A percentile compares a stretch with the other conserved stretches of the same genome.
Conservation (phyloP, 2,888 invertebrate species). For the Tetragnatha montana region DNA sequence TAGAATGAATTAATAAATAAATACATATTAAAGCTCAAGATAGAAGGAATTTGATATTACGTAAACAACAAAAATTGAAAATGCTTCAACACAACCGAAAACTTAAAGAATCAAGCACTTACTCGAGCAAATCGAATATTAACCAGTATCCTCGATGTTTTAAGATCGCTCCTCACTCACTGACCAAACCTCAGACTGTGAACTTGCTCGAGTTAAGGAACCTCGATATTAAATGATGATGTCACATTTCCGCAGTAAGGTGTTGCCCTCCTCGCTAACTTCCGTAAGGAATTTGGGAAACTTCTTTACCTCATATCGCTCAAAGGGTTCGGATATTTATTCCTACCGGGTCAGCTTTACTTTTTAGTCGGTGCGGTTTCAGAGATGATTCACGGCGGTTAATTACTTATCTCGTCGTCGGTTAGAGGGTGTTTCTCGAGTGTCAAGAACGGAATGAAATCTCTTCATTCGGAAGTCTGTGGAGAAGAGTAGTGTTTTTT, state of each 20-base stretch:
- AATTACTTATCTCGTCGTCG: not conserved
- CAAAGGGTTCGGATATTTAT: slow-evolving; percentile 7
- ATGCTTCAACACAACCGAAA: too few relatives aligned
- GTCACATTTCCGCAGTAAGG: slow-evolving; percentile 55
- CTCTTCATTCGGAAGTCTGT: too few relatives aligned
- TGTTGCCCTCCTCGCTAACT: slow-evolving; percentile 44
- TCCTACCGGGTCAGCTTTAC: slow-evolving; percentile 11
- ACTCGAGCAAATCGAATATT: too few relatives aligned
- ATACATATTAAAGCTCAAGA: too few relatives aligned
- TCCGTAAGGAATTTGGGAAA: slow-evolving; percentile 29
- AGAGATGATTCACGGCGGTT: not conserved
- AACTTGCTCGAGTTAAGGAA: not conserved
- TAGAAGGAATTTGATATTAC: too few relatives aligned
- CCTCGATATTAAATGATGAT: slow-evolving; percentile 35
- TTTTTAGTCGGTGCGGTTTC: not conserved
- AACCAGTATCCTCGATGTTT: not conserved
- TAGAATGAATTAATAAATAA: too few relatives aligned
- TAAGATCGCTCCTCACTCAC: not conserved
- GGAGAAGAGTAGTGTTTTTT: too few relatives aligned
- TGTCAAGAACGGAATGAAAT: too few relatives aligned
- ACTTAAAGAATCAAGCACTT: too few relatives aligned
- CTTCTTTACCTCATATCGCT: slow-evolving; percentile 9
- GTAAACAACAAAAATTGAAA: too few relatives aligned
- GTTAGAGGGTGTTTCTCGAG: too few relatives aligned
- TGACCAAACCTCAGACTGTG: not conserved